These are phyloP conservation scores for Teleopsis dalmanni DNA, from an alignment of 1,140 invertebrate genomes.

Conservation along the genomic window DNA sequence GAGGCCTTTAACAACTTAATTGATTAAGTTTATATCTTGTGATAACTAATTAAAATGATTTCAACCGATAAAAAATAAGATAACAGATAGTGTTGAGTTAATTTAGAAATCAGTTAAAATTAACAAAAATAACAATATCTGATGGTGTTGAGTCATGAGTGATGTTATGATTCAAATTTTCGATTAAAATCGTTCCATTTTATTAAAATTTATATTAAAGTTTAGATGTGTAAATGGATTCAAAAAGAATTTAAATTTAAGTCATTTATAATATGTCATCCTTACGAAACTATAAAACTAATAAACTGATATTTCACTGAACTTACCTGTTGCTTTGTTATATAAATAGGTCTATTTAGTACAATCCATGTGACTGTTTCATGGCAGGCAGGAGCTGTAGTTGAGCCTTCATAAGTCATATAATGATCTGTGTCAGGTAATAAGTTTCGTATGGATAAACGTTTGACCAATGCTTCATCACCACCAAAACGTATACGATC, in stretches of 20 bases:
- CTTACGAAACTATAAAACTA: background rate
- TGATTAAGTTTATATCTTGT: no score
- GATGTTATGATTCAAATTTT: no score
- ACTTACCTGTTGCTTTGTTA: constrained; percentile 85
- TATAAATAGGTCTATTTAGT: constrained; percentile 93
- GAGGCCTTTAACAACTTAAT: background rate
- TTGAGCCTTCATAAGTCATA: constrained; percentile 95
- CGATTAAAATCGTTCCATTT: no score
- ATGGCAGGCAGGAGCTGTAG: constrained; percentile 87
- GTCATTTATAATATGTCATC: background rate
- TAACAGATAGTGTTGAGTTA: no score
- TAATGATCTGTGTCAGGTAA: constrained; percentile 89
- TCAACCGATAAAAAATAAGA: no score
- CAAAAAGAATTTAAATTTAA: no score
- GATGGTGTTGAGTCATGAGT: no score
- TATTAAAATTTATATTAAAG: no score
- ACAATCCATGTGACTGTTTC: constrained; percentile 94
- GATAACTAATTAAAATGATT: no score
- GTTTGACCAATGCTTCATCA: constrained; percentile 70
- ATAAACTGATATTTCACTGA: background rate
- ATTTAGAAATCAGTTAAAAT: no score
- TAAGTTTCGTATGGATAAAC: constrained; percentile 73
- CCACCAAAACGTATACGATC: constrained; percentile 81
- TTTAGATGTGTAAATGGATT: no score
- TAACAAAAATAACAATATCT: no score